Evolutionary conservation across 2,113 vertebrate genomes (phyloP).

Genomic region (Oncorhynchus mykiss): DNA sequence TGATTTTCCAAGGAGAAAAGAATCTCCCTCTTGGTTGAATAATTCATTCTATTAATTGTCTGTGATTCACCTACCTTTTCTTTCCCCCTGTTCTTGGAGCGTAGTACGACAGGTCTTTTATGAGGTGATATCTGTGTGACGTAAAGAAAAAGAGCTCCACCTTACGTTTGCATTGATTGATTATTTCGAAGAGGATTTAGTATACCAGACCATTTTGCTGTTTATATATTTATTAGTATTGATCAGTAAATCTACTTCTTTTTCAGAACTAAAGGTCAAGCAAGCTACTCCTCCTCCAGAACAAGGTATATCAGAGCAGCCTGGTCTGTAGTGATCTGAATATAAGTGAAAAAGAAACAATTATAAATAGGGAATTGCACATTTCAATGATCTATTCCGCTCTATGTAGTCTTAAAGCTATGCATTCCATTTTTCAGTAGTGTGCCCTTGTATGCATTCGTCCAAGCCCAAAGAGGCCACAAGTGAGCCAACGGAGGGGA

Average conservation of each 20-base stretch:
- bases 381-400: neutral
- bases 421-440: constrained; percentile 26
- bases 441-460: constrained; percentile 55
- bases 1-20: neutral
- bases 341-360: neutral
- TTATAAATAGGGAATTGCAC: neutral
- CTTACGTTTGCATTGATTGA: neutral
- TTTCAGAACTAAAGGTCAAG: neutral
- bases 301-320: neutral
- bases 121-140: neutral
- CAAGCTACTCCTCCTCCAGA: neutral
- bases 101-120: neutral
- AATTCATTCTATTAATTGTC: neutral
- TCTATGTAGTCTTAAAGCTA: neutral
- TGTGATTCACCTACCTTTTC: neutral
- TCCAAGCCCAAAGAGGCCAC: constrained; percentile 16
- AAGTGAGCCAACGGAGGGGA: constrained; percentile 16
- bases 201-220: no score
- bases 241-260: neutral
- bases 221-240: neutral
- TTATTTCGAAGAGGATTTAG: neutral
- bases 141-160: neutral
- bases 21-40: neutral
- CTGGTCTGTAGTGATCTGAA: neutral
- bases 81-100: neutral